A percentile compares a stretch with the other conserved stretches of the same genome.
phyloP scores from a whole-genome alignment of 2,888 invertebrate species.

The Xestia c-nigrum region DNA sequence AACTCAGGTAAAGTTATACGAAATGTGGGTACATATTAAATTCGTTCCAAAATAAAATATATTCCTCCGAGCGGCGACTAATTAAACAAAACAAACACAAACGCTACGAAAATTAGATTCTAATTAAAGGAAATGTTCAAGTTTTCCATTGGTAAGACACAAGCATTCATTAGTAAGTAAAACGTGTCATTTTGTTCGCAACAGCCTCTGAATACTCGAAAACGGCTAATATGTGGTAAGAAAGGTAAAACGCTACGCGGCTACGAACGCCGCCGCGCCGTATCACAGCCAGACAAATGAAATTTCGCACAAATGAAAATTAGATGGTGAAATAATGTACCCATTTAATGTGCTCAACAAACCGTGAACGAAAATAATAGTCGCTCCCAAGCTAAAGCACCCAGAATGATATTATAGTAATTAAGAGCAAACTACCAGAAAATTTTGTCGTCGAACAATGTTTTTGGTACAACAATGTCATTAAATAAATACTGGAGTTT shows the following conservation, averaged over 20 bases:
- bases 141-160: constrained; percentile 64
- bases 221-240: constrained; percentile 71
- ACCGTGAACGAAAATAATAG: constrained; percentile 83
- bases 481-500: constrained; percentile 74
- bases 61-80: constrained; percentile 38
- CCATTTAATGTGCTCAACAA: constrained; percentile 80
- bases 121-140: constrained; percentile 75
- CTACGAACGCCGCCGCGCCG: constrained; percentile 40
- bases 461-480: constrained; percentile 75
- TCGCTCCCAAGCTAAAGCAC: constrained; percentile 63
- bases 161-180: constrained; percentile 76
- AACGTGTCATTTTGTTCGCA: constrained; percentile 73
- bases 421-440: constrained; percentile 78
- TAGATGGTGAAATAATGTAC: constrained; percentile 76
- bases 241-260: no score
- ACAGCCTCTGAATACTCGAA: constrained; percentile 66
- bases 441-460: constrained; percentile 81
- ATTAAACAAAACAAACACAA: constrained; percentile 62
- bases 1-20: background rate
- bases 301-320: constrained; percentile 79
- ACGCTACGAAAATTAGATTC: constrained; percentile 73
- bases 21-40: background rate
- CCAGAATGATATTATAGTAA: constrained; percentile 81
- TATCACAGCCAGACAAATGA: constrained; percentile 70
- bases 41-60: constrained; percentile 28